phyloP scores from a whole-genome alignment of 2,113 vertebrate genomes.

The Calidris pygmaea region DNA sequence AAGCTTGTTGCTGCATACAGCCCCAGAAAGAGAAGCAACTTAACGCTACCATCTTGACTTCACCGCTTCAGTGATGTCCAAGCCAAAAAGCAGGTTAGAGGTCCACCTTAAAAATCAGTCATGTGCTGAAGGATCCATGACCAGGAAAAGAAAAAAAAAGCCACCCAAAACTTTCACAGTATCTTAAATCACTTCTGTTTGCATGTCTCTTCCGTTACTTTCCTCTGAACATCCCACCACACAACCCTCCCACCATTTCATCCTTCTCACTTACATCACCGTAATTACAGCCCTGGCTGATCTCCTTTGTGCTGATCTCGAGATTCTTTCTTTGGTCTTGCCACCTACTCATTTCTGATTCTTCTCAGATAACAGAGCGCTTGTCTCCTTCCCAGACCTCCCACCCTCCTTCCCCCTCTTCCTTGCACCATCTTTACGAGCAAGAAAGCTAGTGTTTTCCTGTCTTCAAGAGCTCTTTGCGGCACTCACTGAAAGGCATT shows the following conservation, averaged over 20 bases:
- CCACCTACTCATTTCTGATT: slow-evolving; percentile 65
- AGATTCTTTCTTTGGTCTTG: slow-evolving; percentile 69
- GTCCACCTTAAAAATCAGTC: slow-evolving; percentile 12
- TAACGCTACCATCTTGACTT: not conserved
- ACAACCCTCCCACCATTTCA: slow-evolving; percentile 50
- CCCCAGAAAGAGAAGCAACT: not conserved
- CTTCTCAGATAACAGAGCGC: slow-evolving; percentile 52
- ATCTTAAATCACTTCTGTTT: slow-evolving; percentile 48
- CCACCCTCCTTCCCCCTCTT: slow-evolving; percentile 41
- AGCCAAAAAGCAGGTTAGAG: not conserved
- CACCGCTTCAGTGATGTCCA: not conserved
- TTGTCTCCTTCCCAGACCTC: slow-evolving; percentile 67
- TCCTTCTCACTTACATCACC: slow-evolving; percentile 64
- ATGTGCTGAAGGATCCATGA: not conserved
- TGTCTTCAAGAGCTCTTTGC: slow-evolving; percentile 11
- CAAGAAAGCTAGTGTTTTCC: not conserved
- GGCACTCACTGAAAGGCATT: not conserved
- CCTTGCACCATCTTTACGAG: not conserved
- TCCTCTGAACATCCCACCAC: slow-evolving; percentile 64
- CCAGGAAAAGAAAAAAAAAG: not conserved
- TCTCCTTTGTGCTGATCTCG: slow-evolving; percentile 53
- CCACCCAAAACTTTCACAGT: slow-evolving; percentile 25
- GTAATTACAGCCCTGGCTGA: slow-evolving; percentile 61
- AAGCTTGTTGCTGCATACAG: not conserved
- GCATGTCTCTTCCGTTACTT: slow-evolving; percentile 57